Conservation (phyloP, 2,113 vertebrate species). For the Coptodon rendalli region DNA sequence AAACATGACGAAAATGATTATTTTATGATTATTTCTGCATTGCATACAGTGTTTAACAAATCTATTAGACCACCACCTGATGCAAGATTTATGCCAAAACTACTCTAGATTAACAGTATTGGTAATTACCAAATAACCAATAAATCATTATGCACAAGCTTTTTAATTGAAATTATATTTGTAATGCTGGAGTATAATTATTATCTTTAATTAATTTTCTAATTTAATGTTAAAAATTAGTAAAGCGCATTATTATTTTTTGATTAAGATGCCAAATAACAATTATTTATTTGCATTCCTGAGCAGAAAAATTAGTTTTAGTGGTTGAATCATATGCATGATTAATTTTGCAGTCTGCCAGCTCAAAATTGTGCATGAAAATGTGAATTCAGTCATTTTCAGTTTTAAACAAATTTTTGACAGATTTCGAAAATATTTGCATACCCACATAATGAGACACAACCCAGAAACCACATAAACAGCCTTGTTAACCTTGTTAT, state of each 20-base stretch:
- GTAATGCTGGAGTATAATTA: not conserved
- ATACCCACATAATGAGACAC: no score
- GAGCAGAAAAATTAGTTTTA: not conserved
- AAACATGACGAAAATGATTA: not conserved
- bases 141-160: not conserved
- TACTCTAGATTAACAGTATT: not conserved
- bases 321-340: not conserved
- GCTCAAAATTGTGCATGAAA: not conserved
- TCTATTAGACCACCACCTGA: not conserved
- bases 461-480: not conserved
- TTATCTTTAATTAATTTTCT: not conserved
- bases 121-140: not conserved
- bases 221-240: not conserved
- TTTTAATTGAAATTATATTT: not conserved
- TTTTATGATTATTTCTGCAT: not conserved
- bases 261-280: not conserved
- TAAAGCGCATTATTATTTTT: not conserved
- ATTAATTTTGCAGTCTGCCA: not conserved
- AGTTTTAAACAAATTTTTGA: not conserved
- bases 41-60: not conserved
- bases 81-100: not conserved
- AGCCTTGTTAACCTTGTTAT: not conserved
- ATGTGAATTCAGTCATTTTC: not conserved
- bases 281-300: not conserved
- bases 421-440: not conserved